These are phyloP conservation scores for Leuciscus idus DNA, from an alignment of 2,113 vertebrate genomes.

Conservation along the genomic window DNA sequence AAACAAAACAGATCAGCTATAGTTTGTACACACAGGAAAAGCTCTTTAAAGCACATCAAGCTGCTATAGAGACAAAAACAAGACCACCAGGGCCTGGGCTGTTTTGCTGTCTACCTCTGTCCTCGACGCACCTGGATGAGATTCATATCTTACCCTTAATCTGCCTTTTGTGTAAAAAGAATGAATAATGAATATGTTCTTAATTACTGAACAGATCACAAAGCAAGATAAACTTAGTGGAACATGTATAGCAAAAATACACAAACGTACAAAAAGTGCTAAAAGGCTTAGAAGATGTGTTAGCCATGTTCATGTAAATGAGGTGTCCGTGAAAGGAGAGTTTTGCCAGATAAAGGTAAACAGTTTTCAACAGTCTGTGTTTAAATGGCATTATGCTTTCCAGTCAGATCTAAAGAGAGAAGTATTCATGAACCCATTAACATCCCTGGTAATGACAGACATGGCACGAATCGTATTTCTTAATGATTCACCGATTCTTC, in stretches of 20 bases:
- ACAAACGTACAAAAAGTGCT: neutral
- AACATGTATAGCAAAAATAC: neutral
- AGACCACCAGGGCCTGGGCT: neutral
- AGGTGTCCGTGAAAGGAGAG: neutral
- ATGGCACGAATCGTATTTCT: neutral
- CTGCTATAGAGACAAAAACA: neutral
- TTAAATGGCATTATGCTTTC: neutral
- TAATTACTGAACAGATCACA: constrained; percentile 1
- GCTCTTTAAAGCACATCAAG: neutral
- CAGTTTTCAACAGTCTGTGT: neutral
- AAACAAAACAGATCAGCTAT: too few species aligned
- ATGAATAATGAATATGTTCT: constrained; percentile 4
- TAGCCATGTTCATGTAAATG: neutral
- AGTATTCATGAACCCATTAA: constrained; percentile 32
- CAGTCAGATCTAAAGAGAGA: constrained; percentile 9
- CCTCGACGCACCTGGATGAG: neutral
- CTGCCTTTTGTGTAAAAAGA: constrained; percentile 5
- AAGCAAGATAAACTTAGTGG: neutral
- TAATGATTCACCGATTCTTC: constrained; percentile 13
- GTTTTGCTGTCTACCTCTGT: neutral
- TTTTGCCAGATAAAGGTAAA: neutral
- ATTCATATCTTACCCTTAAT: constrained; percentile 1
- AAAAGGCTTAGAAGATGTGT: neutral
- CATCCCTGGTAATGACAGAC: constrained; percentile 2
- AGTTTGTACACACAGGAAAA: neutral